Base-by-base conservation (phyloP, 2,797 vertebrate genomes). In the Sebastes taczanowskii region DNA sequence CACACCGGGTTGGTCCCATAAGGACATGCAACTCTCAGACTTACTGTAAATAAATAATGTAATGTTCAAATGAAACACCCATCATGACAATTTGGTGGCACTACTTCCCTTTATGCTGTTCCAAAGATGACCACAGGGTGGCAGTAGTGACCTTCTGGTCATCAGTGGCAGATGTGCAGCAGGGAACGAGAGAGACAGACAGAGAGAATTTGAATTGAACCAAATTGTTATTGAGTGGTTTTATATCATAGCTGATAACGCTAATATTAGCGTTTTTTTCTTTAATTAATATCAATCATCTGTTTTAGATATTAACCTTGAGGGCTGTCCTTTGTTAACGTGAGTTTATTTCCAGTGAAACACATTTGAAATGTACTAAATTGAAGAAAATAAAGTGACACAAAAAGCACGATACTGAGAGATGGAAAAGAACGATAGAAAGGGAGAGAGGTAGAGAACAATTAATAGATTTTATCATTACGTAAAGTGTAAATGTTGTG, bases 111-210 rank as follows among this genome's bases (percentile, higher is more conserved):
- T n/a, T 1, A 0, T 72, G 53, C 53, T 11, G 0, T 77, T 52
- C 49, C 66, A 46, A 0, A 7, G 0, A 13, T 14, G 0, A 35
- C 86, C 94, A 93, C 86, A 78, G 18, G 90, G 85, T 87, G 92
- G 79, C 88, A 91, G 86, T 87, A 86, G 85, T 73, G 80, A n/a
- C 86, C 70, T 89, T 78, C 77, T 63, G 30, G 55, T 72, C 14
- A n/a, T 72, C 20, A 29, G 16, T 66, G 13, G 22, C 1, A 59
- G 22, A 34, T 11, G 49, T 46, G 0, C 49, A 52, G 49, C 52
- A 67, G 38, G 10, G 25, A 64, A 2, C 35, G 29, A 61, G 1
- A 60, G 10, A 64, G 5, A 64, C 13, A 30, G 4, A 30, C 4
- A n/a, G 0, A 53, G 2, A 71, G 22, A 29, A 65, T 82, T 34